Evolutionary conservation across 2,797 vertebrate genomes (phyloP).

Genomic region (Morus bassanus): DNA sequence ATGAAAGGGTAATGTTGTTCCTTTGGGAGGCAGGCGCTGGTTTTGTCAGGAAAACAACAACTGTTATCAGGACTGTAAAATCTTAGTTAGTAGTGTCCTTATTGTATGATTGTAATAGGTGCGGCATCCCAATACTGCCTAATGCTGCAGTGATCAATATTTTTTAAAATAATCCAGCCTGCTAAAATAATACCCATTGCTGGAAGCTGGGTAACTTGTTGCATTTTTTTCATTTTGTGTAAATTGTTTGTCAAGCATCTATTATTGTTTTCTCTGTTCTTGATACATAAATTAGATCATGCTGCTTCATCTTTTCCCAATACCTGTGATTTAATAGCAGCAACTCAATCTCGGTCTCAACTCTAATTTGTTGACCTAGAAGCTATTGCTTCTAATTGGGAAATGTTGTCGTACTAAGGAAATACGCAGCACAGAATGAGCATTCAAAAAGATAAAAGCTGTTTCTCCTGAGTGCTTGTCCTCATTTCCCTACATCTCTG

Average conservation of each 20-base stretch:
- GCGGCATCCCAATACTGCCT: not conserved
- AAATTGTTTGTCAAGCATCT: not conserved
- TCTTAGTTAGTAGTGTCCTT: not conserved
- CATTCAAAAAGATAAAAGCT: not conserved
- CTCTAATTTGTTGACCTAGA: not conserved
- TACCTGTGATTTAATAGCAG: not conserved
- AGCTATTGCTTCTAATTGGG: not conserved
- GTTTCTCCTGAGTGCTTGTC: not conserved
- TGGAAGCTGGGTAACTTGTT: not conserved
- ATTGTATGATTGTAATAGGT: not conserved
- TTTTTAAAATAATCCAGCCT: not conserved
- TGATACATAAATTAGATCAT: not conserved
- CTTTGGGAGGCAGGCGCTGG: not conserved
- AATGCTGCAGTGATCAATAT: not conserved
- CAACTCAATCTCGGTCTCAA: not conserved
- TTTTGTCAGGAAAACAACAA: not conserved
- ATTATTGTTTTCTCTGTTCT: not conserved
- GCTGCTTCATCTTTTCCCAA: not conserved
- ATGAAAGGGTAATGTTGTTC: not conserved
- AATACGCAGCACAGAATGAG: not conserved
- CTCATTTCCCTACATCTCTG: not conserved
- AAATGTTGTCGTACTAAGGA: not conserved
- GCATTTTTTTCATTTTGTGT: not conserved
- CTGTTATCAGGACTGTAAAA: not conserved
- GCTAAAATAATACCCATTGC: not conserved